A percentile compares a stretch with the other conserved stretches of the same genome.
Evolutionary conservation across 2,113 vertebrate genomes (phyloP).

Genomic region (human (Homo sapiens)): DNA sequence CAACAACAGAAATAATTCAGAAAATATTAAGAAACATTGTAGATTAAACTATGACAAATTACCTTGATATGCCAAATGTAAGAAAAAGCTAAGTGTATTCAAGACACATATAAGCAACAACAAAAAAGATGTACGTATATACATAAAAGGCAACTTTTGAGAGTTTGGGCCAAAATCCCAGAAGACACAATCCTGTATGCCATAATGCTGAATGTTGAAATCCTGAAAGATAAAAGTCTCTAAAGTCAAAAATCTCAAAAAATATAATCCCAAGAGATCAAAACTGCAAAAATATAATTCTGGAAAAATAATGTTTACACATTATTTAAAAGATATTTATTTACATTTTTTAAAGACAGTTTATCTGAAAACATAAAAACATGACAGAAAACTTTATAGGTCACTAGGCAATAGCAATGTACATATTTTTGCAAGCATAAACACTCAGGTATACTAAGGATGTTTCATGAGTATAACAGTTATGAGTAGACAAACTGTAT

Average conservation of each 20-base stretch:
- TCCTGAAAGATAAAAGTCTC: not conserved
- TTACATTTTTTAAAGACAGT: not conserved
- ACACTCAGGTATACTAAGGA: not conserved
- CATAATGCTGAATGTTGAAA: not conserved
- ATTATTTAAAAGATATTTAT: not conserved
- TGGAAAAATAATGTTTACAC: not conserved
- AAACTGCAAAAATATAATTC: not conserved
- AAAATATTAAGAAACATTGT: not conserved
- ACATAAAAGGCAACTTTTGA: not conserved
- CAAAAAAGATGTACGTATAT: not conserved
- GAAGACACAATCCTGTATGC: not conserved
- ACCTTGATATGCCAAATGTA: not conserved
- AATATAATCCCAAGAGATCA: not conserved
- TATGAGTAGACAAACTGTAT: not conserved
- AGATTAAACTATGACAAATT: not conserved
- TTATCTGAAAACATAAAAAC: not conserved
- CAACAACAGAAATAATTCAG: not conserved
- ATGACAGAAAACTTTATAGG: not conserved
- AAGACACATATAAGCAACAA: not conserved
- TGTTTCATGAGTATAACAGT: not conserved
- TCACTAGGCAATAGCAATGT: not conserved
- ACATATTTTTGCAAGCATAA: not conserved
- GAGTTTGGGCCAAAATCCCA: no score
- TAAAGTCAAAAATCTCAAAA: not conserved
- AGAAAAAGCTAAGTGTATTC: not conserved